Percentiles rank a stretch among this genome's conserved stretches.
These are phyloP conservation scores for Brassicogethes aeneus DNA, from an alignment of 2,888 invertebrate species.

Conservation along the genomic window DNA sequence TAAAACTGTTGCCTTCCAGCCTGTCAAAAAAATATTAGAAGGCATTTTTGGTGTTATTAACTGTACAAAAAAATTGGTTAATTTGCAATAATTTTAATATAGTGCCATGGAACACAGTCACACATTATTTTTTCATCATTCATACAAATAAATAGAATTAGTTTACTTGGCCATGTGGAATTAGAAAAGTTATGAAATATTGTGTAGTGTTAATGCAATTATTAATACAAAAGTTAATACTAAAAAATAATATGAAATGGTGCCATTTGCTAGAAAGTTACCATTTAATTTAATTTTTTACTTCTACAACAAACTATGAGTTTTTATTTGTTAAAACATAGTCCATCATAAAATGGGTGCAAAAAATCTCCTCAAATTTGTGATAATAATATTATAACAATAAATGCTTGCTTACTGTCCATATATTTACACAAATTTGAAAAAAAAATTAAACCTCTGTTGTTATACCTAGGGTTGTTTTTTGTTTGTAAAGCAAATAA, in stretches of 20 bases:
- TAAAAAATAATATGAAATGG: too few relatives aligned
- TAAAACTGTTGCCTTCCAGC: conserved; percentile 9
- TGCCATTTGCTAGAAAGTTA: conserved; percentile 17
- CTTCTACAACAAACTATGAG: too few relatives aligned
- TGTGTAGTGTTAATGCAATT: conserved; percentile 27
- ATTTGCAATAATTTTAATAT: conserved; percentile 29
- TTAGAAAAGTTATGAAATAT: conserved; percentile 34
- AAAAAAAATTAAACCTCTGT: too few relatives aligned
- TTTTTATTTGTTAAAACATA: too few relatives aligned
- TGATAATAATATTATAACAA: too few relatives aligned
- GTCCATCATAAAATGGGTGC: too few relatives aligned
- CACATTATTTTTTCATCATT: conserved; percentile 24
- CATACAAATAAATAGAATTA: conserved; percentile 27
- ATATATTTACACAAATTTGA: too few relatives aligned
- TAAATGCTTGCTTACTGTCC: too few relatives aligned
- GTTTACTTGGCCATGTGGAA: conserved; percentile 44
- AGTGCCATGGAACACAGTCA: conserved; percentile 35
- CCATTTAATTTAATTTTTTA: too few relatives aligned
- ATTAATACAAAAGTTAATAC: conserved; percentile 24
- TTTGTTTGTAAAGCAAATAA: neutral
- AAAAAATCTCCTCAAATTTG: too few relatives aligned
- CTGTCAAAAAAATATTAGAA: conserved; percentile 13
- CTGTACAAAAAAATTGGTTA: conserved; percentile 26
- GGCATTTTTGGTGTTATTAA: conserved; percentile 15
- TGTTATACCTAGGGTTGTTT: neutral